phyloP scores from a whole-genome alignment of 2,113 vertebrate species.

The Pithys albifrons region DNA sequence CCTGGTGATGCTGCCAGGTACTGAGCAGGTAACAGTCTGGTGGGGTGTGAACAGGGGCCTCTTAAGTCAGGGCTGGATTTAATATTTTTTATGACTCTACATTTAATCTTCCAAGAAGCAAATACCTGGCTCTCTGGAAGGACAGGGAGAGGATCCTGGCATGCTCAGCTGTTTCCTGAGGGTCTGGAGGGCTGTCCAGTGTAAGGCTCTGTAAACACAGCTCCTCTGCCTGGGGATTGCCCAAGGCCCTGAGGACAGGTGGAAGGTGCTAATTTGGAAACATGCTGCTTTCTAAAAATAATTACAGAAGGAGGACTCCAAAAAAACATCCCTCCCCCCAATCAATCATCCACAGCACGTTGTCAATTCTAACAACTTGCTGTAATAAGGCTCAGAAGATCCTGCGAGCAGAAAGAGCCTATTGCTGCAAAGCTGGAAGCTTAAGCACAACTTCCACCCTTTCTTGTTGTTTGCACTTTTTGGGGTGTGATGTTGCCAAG shows the following conservation, averaged over 20 bases:
- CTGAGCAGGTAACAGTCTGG: neutral
- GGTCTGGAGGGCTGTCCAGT: neutral
- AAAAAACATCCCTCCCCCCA: neutral
- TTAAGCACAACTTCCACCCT: neutral
- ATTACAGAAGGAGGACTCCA: neutral
- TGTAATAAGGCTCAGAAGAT: neutral
- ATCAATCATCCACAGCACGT: neutral
- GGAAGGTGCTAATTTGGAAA: slow-evolving; percentile 1
- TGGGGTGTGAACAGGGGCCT: neutral
- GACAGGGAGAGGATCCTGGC: neutral
- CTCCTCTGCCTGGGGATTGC: neutral
- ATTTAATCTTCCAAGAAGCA: neutral
- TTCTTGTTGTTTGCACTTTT: neutral
- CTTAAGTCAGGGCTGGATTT: neutral
- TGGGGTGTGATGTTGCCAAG: neutral
- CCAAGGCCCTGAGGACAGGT: neutral
- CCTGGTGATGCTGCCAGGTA: neutral
- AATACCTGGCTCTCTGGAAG: rapidly evolving
- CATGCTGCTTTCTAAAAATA: neutral
- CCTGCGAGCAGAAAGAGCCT: neutral
- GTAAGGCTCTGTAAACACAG: neutral
- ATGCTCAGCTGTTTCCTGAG: neutral
- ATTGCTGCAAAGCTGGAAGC: neutral
- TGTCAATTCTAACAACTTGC: neutral
- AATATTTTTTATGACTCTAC: neutral